A percentile compares a stretch with the other conserved stretches of the same genome.
Evolutionary conservation across 2,797 vertebrate genomes (phyloP).

Genomic region (Oryzias sinensis): DNA sequence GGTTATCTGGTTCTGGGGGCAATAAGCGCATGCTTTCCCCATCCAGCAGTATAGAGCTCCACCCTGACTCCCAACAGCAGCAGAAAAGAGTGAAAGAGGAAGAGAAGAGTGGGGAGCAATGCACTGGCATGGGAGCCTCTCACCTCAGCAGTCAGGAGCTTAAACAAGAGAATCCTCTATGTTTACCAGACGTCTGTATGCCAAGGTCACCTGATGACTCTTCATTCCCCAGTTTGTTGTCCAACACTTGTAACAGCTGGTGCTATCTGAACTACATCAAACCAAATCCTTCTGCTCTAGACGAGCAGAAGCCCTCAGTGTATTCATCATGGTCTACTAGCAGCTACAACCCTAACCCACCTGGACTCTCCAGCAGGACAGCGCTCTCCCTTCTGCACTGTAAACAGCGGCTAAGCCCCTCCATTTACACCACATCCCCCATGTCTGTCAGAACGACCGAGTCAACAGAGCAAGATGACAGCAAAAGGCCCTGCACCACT

Average conservation of each 20-base stretch:
- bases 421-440: slow-evolving; percentile 90
- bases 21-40: slow-evolving; percentile 93
- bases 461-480: slow-evolving; percentile 78
- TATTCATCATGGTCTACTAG: slow-evolving; percentile 93
- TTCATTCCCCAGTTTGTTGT: slow-evolving; percentile 88
- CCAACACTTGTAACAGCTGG: slow-evolving; percentile 95
- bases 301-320: slow-evolving; percentile 86
- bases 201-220: slow-evolving; percentile 76
- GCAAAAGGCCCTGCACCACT: slow-evolving; percentile 80
- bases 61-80: slow-evolving; percentile 85
- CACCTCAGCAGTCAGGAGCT: slow-evolving; percentile 30
- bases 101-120: slow-evolving; percentile 67
- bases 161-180: slow-evolving; percentile 33
- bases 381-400: slow-evolving; percentile 91
- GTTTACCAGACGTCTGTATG: slow-evolving; percentile 39
- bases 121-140: slow-evolving; percentile 21
- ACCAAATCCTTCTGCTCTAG: slow-evolving; percentile 88
- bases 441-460: slow-evolving; percentile 77
- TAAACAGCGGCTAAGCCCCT: slow-evolving; percentile 89
- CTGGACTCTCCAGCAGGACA: slow-evolving; percentile 90
- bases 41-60: slow-evolving; percentile 89
- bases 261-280: slow-evolving; percentile 97
- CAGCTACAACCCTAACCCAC: slow-evolving; percentile 91
- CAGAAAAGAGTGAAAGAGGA: slow-evolving; percentile 95
- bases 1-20: slow-evolving; percentile 78